A percentile compares a stretch with the other conserved stretches of the same genome.
phyloP scores from a whole-genome alignment of 2,113 vertebrate genomes.

The Astur gentilis region DNA sequence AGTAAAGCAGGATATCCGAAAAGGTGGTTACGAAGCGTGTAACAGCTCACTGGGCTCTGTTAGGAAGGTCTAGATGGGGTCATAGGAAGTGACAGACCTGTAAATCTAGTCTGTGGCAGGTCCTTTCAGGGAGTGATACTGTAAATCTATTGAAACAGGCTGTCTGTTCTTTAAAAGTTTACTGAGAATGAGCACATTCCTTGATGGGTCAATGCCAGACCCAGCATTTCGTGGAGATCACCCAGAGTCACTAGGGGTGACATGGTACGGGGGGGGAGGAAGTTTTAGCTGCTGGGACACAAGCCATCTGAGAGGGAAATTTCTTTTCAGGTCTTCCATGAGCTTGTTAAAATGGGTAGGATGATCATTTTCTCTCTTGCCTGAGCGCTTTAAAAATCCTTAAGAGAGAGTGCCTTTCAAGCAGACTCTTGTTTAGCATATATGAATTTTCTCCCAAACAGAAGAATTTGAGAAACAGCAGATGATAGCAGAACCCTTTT shows the following conservation, averaged over 20 bases:
- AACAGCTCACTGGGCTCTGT: background rate
- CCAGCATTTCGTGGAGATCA: background rate
- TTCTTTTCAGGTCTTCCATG: background rate
- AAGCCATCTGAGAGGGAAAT: background rate
- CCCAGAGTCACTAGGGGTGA: background rate
- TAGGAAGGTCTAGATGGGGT: background rate
- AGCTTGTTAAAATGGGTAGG: background rate
- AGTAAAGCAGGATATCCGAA: background rate
- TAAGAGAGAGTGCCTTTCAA: conserved; percentile 34
- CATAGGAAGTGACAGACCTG: background rate
- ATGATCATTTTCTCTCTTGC: background rate
- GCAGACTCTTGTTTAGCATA: conserved; percentile 22
- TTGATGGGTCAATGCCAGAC: background rate
- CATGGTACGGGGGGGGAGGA: background rate
- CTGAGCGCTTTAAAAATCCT: conserved; percentile 30
- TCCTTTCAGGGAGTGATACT: background rate
- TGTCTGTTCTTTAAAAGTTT: background rate
- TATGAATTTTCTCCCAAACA: conserved; percentile 27
- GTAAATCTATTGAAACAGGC: conserved; percentile 24
- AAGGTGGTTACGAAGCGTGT: background rate
- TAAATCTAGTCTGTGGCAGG: conserved; percentile 18
- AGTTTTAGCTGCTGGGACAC: background rate
- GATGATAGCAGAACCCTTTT: conserved; percentile 33
- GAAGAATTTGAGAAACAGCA: conserved; percentile 25
- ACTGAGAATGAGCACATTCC: background rate